Percentiles rank a stretch among this genome's conserved stretches.
Conservation (phyloP, 2,888 invertebrate genomes). For the Drosophila ustulata region DNA sequence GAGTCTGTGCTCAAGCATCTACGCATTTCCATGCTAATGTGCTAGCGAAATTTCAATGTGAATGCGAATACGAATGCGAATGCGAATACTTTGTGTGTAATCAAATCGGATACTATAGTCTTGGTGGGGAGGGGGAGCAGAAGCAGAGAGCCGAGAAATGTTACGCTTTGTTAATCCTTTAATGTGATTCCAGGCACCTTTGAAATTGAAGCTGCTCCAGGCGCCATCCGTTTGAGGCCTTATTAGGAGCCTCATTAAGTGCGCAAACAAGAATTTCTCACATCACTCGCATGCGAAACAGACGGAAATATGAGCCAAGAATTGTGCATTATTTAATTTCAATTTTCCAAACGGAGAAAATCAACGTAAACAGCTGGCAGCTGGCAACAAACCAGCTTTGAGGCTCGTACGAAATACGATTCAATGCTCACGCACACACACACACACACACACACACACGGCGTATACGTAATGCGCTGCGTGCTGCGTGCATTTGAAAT, state of each 20-base stretch:
- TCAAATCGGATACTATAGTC: conserved; percentile 62
- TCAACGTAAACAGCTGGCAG: conserved; percentile 32
- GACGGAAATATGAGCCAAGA: conserved; percentile 12
- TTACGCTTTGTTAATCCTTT: conserved; percentile 54
- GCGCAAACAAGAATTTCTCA: conserved; percentile 23
- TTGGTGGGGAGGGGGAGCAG: conserved; percentile 56
- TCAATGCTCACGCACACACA: conserved; percentile 11
- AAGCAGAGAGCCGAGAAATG: conserved; percentile 19
- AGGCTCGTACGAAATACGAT: not conserved
- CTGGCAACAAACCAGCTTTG: not conserved
- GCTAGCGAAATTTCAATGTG: conserved; percentile 60
- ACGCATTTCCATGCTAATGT: conserved; percentile 70
- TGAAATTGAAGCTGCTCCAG: conserved; percentile 20
- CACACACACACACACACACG: conserved; percentile 35
- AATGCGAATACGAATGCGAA: conserved; percentile 48
- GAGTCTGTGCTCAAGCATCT: not conserved
- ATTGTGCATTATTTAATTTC: conserved; percentile 67
- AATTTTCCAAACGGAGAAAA: conserved; percentile 40
- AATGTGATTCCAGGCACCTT: conserved; percentile 49
- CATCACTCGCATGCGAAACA: conserved; percentile 36
- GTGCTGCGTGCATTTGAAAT: conserved; percentile 69
- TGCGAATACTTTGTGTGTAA: conserved; percentile 50
- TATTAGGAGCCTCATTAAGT: conserved; percentile 48
- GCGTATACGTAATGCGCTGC: conserved; percentile 57
- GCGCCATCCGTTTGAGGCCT: conserved; percentile 1